These are phyloP conservation scores for Centropristis striata DNA, from an alignment of 2,113 vertebrate genomes.

Conservation along the genomic window DNA sequence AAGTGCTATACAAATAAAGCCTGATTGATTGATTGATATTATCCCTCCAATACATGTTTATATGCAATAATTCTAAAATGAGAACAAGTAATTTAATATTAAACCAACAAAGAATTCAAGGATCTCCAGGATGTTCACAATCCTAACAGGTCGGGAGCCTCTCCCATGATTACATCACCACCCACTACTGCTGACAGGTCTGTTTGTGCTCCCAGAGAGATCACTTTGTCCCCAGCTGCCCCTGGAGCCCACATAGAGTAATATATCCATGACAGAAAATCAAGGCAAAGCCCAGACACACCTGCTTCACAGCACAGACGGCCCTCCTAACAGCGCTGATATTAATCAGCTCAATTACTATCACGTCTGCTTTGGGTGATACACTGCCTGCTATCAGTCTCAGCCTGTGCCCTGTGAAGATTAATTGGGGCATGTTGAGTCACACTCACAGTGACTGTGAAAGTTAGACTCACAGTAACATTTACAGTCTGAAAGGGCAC, in stretches of 20 bases:
- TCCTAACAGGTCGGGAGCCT: not conserved
- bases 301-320: conserved; percentile 33
- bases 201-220: conserved; percentile 23
- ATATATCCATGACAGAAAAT: conserved; percentile 36
- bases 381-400: not conserved
- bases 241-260: conserved; percentile 20
- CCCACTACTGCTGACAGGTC: conserved; percentile 12
- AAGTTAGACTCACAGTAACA: conserved; percentile 11
- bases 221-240: conserved; percentile 43
- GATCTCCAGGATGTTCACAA: no score
- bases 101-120: no score
- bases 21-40: no score
- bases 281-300: conserved; percentile 20
- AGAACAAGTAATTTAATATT: not conserved
- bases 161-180: not conserved
- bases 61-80: not conserved
- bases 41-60: not conserved
- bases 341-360: conserved; percentile 40
- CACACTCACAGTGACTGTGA: conserved; percentile 28
- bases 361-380: not conserved
- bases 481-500: conserved; percentile 8
- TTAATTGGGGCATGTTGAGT: conserved; percentile 18
- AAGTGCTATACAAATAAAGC: no score
- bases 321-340: not conserved
- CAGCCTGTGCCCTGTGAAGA: conserved; percentile 11